Conservation (phyloP, 2,113 vertebrate genomes). For the Pollachius pollachius region DNA sequence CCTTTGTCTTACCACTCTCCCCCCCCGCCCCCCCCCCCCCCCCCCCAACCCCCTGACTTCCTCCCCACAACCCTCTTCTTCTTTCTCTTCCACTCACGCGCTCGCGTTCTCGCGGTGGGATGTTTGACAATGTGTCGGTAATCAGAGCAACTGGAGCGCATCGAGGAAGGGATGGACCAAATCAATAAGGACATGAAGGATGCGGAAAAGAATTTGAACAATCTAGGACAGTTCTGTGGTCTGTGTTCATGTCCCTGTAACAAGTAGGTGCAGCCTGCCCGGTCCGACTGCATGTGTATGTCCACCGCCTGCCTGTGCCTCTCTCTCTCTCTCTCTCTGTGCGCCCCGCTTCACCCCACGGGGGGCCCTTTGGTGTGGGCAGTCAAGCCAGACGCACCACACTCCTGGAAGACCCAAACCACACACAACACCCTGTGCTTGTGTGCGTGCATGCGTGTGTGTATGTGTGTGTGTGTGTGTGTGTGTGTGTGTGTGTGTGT, state of each 20-base stretch:
- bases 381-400: constrained; percentile 25
- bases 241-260: constrained; percentile 82
- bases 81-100: constrained; percentile 82
- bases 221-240: constrained; percentile 84
- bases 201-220: constrained; percentile 85
- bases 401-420: constrained; percentile 31
- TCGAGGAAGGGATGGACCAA: constrained; percentile 99
- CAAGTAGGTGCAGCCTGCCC: constrained; percentile 87
- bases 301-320: constrained; percentile 45
- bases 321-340: constrained; percentile 19
- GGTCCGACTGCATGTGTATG: constrained; percentile 68
- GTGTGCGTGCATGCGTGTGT: constrained; percentile 22
- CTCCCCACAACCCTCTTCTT: constrained; percentile 69
- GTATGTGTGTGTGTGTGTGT: constrained; percentile 5
- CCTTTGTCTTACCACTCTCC: constrained; percentile 87
- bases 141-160: constrained; percentile 99
- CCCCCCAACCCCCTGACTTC: constrained; percentile 79
- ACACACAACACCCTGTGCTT: constrained; percentile 38
- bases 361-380: constrained; percentile 50
- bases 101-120: constrained; percentile 81
- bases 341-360: constrained; percentile 47
- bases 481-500: not conserved
- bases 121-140: constrained; percentile 77
- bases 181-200: constrained; percentile 99
- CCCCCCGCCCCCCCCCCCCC: constrained; percentile 73